Percentiles rank a stretch among this genome's conserved stretches.
Evolutionary conservation across 53 echinoderm and acorn worm genomes (phyloP).

Genomic region (Hippasteria phrygiana): DNA sequence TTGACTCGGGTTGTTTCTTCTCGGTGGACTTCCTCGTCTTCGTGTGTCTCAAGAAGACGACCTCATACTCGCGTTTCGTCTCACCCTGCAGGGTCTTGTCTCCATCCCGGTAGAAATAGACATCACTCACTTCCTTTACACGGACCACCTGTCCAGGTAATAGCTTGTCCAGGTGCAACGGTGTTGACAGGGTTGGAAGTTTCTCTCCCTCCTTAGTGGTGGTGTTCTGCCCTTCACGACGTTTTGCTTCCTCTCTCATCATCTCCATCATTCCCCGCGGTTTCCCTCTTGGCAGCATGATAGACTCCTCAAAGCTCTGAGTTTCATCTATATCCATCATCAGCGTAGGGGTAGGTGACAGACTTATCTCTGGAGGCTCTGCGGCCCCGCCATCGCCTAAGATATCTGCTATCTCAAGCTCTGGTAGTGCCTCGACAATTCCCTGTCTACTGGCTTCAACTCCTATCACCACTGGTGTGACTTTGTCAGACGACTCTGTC

Average conservation of each 20-base stretch:
- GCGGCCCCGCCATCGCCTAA: neutral
- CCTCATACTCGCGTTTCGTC: neutral
- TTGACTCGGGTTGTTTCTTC: neutral
- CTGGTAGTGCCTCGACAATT: neutral
- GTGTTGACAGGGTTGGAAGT: constrained; percentile 25
- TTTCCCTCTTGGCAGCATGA: constrained; percentile 8
- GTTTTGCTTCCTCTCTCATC: neutral
- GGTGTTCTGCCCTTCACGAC: neutral
- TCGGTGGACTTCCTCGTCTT: neutral
- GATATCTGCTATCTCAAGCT: constrained; percentile 9
- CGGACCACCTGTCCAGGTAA: constrained; percentile 18
- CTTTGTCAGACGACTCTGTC: neutral
- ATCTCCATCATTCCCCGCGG: constrained; percentile 6
- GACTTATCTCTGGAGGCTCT: neutral
- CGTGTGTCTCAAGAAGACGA: neutral
- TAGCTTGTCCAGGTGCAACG: neutral
- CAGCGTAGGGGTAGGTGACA: constrained; percentile 18
- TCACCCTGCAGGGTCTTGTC: constrained; percentile 20
- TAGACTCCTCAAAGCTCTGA: neutral
- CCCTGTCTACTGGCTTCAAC: neutral
- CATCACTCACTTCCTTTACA: neutral
- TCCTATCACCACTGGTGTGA: neutral
- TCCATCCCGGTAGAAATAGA: neutral
- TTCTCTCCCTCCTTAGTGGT: neutral
- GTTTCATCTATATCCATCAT: constrained; percentile 12